These are phyloP conservation scores for Drosophila kanapiae DNA, from an alignment of 1,140 invertebrate species.

Conservation along the genomic window DNA sequence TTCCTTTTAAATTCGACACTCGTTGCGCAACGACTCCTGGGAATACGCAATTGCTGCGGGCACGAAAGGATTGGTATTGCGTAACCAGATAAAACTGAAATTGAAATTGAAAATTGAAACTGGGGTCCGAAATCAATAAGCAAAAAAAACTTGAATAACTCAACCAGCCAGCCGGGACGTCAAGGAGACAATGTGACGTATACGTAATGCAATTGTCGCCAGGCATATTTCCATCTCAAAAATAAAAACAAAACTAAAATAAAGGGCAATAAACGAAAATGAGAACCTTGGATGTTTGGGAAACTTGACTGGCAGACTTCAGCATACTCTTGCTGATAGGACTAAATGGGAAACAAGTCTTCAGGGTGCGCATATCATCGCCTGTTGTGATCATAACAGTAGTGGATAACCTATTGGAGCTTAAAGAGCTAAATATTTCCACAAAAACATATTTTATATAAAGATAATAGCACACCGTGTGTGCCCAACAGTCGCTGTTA, in stretches of 20 bases:
- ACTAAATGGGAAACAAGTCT: background rate
- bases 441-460: too few relatives aligned
- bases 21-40: conserved; percentile 56
- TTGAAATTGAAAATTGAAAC: conserved; percentile 27
- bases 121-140: conserved; percentile 52
- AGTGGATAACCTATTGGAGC: too few relatives aligned
- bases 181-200: conserved; percentile 50
- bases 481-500: background rate
- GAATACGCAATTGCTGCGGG: conserved; percentile 29
- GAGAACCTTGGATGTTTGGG: background rate
- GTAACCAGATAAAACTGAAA: conserved; percentile 36
- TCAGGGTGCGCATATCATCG: background rate
- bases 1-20: conserved; percentile 38
- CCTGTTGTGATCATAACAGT: background rate
- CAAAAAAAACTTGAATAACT: conserved; percentile 42
- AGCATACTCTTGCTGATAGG: background rate
- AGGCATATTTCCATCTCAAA: conserved; percentile 21
- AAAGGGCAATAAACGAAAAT: background rate
- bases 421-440: too few relatives aligned
- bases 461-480: background rate
- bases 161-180: background rate
- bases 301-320: background rate
- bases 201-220: conserved; percentile 60
- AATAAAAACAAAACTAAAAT: background rate
- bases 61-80: conserved; percentile 51